These are phyloP conservation scores for Siderastrea siderea DNA, from an alignment of 92 coral and sea anemone genomes.

Conservation along the genomic window DNA sequence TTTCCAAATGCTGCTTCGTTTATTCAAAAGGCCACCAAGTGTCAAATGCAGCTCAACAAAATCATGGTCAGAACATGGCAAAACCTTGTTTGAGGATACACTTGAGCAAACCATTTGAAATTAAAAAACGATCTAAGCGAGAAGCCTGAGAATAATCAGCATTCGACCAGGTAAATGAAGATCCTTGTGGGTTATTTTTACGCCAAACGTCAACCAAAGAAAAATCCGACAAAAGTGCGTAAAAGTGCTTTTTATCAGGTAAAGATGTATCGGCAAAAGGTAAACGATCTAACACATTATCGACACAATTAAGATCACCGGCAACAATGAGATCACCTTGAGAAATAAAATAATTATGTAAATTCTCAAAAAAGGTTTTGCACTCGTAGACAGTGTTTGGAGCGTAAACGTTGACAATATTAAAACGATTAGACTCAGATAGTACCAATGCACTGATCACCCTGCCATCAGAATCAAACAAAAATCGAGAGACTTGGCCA, in stretches of 20 bases:
- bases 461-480: not conserved
- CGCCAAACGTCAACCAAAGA: constrained; percentile 12
- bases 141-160: not conserved
- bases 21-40: no score
- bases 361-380: not conserved
- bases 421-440: not conserved
- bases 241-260: not conserved
- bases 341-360: constrained; percentile 8
- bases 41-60: not conserved
- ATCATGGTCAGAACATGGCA: constrained; percentile 17
- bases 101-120: not conserved
- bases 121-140: not conserved
- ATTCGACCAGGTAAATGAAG: not conserved
- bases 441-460: not conserved
- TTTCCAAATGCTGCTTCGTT: constrained; percentile 22
- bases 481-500: not conserved
- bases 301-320: constrained; percentile 23
- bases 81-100: not conserved
- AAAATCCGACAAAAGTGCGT: not conserved
- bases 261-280: not conserved
- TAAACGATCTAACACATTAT: not conserved
- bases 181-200: not conserved
- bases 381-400: not conserved
- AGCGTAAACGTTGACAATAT: constrained; percentile 9
- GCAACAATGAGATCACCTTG: not conserved